A percentile compares a stretch with the other conserved stretches of the same genome.
Evolutionary conservation across 1,140 invertebrate species (phyloP).

Genomic region (Potamilus streckersoni): DNA sequence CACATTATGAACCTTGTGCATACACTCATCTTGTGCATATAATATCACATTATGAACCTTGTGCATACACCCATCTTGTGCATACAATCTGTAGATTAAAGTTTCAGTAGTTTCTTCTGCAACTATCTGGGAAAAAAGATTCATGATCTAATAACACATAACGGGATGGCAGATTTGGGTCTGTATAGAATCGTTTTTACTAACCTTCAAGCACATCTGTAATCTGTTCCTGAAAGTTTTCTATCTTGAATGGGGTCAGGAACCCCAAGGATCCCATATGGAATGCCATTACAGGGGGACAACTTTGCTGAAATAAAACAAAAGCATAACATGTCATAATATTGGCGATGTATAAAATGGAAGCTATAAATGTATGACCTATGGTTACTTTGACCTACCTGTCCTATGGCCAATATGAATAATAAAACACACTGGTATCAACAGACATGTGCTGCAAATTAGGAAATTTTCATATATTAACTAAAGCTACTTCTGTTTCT

Average conservation of each 20-base stretch:
- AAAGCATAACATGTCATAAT: too few species aligned
- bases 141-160: too few species aligned
- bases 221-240: slow-evolving; percentile 94
- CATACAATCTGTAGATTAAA: too few species aligned
- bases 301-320: slow-evolving; percentile 81
- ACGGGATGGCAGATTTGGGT: too few species aligned
- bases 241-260: slow-evolving; percentile 94
- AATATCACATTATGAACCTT: too few species aligned
- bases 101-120: too few species aligned
- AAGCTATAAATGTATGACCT: too few species aligned
- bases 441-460: not conserved
- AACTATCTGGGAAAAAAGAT: too few species aligned
- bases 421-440: not conserved
- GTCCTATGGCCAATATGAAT: not conserved
- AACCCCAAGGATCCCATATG: slow-evolving; percentile 97
- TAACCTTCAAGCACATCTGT: slow-evolving; percentile 89
- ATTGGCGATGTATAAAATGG: too few species aligned
- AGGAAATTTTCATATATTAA: not conserved
- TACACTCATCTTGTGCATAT: too few species aligned
- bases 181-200: not conserved
- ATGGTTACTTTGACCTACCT: not conserved
- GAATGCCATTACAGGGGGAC: slow-evolving; percentile 98
- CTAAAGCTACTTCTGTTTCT: not conserved
- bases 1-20: too few species aligned
- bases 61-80: too few species aligned